Base-by-base conservation (phyloP, 2,888 invertebrate genomes). In the Chrysolina oricalcia region DNA sequence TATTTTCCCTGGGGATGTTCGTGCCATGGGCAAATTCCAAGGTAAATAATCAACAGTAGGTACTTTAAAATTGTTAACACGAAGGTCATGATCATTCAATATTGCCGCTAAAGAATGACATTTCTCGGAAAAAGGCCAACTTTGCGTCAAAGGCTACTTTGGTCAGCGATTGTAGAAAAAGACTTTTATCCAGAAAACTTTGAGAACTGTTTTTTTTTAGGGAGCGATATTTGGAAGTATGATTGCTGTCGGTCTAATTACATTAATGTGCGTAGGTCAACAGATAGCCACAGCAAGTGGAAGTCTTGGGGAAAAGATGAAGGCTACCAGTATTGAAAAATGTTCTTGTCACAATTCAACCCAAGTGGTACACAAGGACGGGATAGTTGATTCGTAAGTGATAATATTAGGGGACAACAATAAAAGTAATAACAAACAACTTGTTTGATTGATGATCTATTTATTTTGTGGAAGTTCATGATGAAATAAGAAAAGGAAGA, bases 1-100 rank as follows among this genome's bases (percentile, higher is more conserved):
- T 97, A 4, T 97, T 97, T 87, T 93, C 95, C 0, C 90, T 97
- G 23, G 97, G 97, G 72, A 96, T 97, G 93, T 93, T 95, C 81
- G 94, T 97, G 81, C 97, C 97, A 0, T 95, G 94, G 92, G 94
- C 96, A 3, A 97, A 97, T 86, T 90, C 93, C 19, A 95, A 93
- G 90, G 95, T 94, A 89, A 83, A 86, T 77, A 66, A 23, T 63
- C 69, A 63, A 19, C 64, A 46, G 40, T 65, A 4, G 17, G 41
- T 56, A 2, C 13, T 13, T 8, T 23, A 21, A 56, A 15, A 5
- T 8, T 48, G 66, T 21, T 15, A 43, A 13, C 19, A 53, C 59
- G 59, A 74, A 67, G 35, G n/a, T n/a, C n/a, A n/a, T n/a, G n/a
- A n/a, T n/a, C n/a, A n/a, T n/a, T n/a, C n/a, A n/a, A n/a, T n/a